Conservation (phyloP, 2,113 vertebrate genomes). For the Oriolus oriolus region DNA sequence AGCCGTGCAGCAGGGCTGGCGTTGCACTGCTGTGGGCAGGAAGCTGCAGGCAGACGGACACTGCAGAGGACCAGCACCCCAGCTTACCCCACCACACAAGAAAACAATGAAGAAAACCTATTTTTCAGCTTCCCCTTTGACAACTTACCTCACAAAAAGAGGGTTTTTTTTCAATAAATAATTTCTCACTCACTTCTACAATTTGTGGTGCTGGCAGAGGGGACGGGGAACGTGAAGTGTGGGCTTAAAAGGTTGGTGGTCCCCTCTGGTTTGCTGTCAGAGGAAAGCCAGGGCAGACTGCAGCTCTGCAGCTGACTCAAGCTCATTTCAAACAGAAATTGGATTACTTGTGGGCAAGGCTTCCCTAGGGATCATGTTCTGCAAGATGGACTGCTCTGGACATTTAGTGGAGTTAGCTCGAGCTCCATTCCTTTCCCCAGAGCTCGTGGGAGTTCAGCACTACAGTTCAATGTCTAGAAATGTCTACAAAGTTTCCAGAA, state of each 20-base stretch:
- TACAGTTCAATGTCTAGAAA: rapidly evolving
- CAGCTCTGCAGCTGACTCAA: not conserved
- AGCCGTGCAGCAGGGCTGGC: not conserved
- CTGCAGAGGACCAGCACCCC: not conserved
- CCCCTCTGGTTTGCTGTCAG: not conserved
- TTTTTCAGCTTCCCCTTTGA: not conserved
- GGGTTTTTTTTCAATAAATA: not conserved
- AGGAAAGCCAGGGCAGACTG: not conserved
- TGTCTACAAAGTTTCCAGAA: not conserved
- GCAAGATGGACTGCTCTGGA: not conserved
- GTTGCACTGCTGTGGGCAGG: rapidly evolving
- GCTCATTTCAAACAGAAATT: not conserved
- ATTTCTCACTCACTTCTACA: not conserved
- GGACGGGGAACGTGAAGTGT: not conserved
- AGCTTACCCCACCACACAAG: not conserved
- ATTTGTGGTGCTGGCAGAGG: not conserved
- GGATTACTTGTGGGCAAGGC: not conserved
- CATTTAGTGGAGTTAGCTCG: not conserved
- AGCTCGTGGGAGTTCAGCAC: rapidly evolving
- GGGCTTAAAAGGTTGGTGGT: not conserved
- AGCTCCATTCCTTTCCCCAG: not conserved
- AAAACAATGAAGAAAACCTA: not conserved
- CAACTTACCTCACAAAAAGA: not conserved
- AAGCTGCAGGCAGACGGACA: not conserved
- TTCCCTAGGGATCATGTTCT: not conserved